Evolutionary conservation across 2,113 vertebrate species (phyloP).

Genomic region (Athene noctua): DNA sequence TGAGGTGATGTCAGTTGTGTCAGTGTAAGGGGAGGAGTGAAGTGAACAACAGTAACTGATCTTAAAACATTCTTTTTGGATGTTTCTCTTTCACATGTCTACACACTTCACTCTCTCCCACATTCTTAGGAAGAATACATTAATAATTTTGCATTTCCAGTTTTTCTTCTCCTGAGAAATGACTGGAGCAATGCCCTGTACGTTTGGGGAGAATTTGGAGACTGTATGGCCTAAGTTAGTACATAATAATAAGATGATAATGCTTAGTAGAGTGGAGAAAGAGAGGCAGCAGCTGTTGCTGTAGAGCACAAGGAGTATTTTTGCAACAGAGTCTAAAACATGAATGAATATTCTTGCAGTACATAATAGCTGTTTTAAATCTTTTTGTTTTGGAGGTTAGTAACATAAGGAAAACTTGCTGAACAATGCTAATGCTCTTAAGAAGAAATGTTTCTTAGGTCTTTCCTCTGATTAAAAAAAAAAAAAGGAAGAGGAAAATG

Average conservation of each 20-base stretch:
- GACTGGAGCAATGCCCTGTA: background rate
- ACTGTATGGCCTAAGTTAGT: background rate
- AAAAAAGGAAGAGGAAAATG: accelerated
- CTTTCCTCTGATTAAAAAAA: background rate
- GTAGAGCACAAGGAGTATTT: background rate
- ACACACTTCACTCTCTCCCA: background rate
- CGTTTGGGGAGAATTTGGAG: background rate
- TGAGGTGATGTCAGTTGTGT: background rate
- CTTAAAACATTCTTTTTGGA: background rate
- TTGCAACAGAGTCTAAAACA: background rate
- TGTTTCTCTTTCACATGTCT: background rate
- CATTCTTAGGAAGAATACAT: background rate
- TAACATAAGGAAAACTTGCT: background rate
- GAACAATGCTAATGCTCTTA: background rate
- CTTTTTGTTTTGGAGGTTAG: background rate
- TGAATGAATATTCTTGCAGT: background rate
- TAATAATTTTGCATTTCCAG: background rate
- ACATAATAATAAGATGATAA: background rate
- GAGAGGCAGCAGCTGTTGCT: background rate
- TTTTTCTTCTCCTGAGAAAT: background rate
- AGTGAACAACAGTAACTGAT: background rate
- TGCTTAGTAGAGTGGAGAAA: background rate
- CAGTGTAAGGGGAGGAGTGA: background rate
- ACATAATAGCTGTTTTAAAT: background rate
- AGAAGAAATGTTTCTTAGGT: background rate